Conservation (phyloP, 2,797 vertebrate genomes). For the Buphagus erythrorhynchus region DNA sequence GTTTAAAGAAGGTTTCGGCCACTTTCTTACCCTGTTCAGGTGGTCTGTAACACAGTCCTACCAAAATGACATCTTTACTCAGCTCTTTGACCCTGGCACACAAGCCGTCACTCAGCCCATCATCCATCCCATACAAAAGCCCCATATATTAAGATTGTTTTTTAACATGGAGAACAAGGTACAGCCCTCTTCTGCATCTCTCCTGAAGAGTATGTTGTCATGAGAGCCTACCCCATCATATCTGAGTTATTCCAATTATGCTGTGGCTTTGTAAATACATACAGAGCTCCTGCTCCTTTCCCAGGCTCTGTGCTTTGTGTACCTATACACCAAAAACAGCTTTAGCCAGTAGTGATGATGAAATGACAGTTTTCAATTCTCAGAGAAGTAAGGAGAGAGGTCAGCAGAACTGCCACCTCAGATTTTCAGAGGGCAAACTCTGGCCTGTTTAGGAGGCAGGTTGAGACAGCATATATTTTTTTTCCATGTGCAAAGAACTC, state of each 20-base stretch:
- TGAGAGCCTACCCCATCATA: neutral
- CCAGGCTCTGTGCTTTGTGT: neutral
- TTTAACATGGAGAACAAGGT: neutral
- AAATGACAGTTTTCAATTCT: neutral
- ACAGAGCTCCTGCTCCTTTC: neutral
- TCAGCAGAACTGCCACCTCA: neutral
- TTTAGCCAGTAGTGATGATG: neutral
- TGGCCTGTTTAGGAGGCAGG: neutral
- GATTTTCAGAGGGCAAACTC: neutral
- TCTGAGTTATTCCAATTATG: neutral
- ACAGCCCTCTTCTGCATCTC: rapidly evolving
- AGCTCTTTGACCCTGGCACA: neutral
- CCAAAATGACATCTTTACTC: neutral
- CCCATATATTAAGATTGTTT: neutral
- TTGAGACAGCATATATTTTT: neutral
- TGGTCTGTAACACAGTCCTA: neutral
- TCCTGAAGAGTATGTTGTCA: neutral
- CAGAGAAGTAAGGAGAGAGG: neutral
- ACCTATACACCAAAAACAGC: neutral
- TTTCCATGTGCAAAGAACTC: neutral
- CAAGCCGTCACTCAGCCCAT: neutral
- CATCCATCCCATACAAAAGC: neutral
- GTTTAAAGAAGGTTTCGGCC: neutral
- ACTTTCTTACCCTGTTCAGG: neutral
- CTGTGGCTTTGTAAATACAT: neutral